Conservation (phyloP, 2,113 vertebrate genomes). For the Hippocampus mohnikei region DNA sequence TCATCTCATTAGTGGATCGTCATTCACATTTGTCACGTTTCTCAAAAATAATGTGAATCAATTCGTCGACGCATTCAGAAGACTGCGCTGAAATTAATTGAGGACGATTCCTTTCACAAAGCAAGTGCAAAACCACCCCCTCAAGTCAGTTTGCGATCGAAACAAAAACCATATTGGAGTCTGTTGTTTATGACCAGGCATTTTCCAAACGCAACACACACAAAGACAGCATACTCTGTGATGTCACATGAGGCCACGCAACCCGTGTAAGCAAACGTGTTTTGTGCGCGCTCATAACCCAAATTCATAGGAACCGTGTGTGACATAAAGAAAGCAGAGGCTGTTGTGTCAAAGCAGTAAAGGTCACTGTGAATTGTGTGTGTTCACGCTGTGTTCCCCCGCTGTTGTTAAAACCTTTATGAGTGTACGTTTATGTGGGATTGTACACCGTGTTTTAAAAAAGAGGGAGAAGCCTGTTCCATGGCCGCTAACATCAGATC, state of each 20-base stretch:
- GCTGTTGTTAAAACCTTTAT: conserved; percentile 16
- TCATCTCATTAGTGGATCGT: no score
- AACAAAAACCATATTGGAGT: no score
- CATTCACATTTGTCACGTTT: conserved; percentile 9
- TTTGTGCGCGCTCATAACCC: neutral
- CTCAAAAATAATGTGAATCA: neutral
- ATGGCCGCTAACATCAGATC: neutral
- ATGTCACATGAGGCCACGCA: conserved; percentile 17
- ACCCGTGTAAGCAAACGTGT: neutral
- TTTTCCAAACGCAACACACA: no score
- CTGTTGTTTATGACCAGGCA: no score
- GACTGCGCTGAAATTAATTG: no score
- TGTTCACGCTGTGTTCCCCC: conserved; percentile 12
- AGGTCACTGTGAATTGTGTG: conserved; percentile 27
- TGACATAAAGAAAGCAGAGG: neutral
- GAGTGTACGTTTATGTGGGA: conserved; percentile 15
- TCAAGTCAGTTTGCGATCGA: no score
- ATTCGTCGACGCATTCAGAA: no score
- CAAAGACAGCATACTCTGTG: no score
- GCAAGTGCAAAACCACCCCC: no score
- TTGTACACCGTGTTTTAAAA: neutral
- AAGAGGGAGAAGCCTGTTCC: no score
- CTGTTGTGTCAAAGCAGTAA: conserved; percentile 24
- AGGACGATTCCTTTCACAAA: no score
- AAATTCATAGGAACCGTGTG: neutral